A percentile compares a stretch with the other conserved stretches of the same genome.
phyloP scores from a whole-genome alignment of 1,140 invertebrate genomes.

The Papilio polytes region DNA sequence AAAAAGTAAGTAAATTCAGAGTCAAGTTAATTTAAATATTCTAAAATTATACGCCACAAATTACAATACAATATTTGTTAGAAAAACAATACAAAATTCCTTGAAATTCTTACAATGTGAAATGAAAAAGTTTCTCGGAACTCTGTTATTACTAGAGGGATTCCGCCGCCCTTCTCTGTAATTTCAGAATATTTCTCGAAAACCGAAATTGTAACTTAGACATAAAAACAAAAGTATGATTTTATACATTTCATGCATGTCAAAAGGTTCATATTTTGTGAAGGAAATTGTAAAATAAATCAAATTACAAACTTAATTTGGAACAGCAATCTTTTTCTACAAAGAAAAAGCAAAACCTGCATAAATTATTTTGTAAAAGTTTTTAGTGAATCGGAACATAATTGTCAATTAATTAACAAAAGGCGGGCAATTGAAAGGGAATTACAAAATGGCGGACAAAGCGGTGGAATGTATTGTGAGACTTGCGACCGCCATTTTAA shows the following conservation, averaged over 20 bases:
- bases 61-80: no score
- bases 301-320: no score
- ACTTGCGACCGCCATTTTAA: background rate
- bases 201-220: no score
- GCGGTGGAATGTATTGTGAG: background rate
- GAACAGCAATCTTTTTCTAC: no score
- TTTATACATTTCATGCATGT: no score
- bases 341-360: background rate
- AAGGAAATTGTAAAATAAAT: no score
- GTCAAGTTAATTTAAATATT: background rate
- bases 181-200: background rate
- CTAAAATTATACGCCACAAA: background rate
- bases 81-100: background rate
- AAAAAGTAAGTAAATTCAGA: background rate
- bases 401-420: constrained; percentile 20
- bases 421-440: background rate
- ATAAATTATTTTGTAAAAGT: background rate
- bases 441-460: constrained; percentile 17
- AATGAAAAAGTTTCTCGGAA: background rate
- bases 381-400: background rate
- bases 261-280: no score
- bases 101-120: background rate
- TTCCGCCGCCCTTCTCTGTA: background rate
- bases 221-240: no score
- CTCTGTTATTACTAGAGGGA: background rate